Evolutionary conservation across 2,888 invertebrate genomes (phyloP).

Genomic region (Watsonalla binaria): DNA sequence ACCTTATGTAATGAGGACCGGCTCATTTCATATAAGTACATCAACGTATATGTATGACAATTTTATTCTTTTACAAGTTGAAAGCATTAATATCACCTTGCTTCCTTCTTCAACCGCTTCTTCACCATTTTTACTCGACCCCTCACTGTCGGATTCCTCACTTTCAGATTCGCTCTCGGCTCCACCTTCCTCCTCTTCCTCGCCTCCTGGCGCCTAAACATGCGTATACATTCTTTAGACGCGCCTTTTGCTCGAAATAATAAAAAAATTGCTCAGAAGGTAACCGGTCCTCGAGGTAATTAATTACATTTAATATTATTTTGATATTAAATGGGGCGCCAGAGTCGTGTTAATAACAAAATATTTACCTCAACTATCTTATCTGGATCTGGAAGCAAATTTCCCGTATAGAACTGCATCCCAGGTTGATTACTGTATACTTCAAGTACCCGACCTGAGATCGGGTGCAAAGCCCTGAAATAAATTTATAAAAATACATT

Average conservation of each 20-base stretch:
- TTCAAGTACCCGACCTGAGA: constrained; percentile 86
- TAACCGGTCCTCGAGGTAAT: too few relatives aligned
- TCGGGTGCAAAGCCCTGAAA: constrained; percentile 81
- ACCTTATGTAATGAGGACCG: neutral
- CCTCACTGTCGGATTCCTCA: constrained; percentile 32
- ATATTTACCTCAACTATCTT: constrained; percentile 52
- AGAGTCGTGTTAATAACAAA: too few relatives aligned
- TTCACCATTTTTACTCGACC: constrained; percentile 39
- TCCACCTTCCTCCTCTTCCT: constrained; percentile 24
- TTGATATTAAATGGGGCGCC: too few relatives aligned
- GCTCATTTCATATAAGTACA: neutral
- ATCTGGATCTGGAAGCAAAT: constrained; percentile 82
- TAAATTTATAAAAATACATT: too few relatives aligned
- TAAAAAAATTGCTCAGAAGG: neutral
- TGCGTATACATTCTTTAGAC: constrained; percentile 1
- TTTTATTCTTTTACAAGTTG: neutral
- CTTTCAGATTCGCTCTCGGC: constrained; percentile 26
- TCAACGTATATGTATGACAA: neutral
- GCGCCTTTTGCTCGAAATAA: neutral
- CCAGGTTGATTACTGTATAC: constrained; percentile 93
- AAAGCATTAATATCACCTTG: constrained; percentile 39
- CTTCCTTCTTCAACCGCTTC: constrained; percentile 44
- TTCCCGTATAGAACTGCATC: constrained; percentile 93
- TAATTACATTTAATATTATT: too few relatives aligned
- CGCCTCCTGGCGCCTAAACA: constrained; percentile 18